Base-by-base conservation (phyloP, 2,888 invertebrate species). In the Ophion costatus region DNA sequence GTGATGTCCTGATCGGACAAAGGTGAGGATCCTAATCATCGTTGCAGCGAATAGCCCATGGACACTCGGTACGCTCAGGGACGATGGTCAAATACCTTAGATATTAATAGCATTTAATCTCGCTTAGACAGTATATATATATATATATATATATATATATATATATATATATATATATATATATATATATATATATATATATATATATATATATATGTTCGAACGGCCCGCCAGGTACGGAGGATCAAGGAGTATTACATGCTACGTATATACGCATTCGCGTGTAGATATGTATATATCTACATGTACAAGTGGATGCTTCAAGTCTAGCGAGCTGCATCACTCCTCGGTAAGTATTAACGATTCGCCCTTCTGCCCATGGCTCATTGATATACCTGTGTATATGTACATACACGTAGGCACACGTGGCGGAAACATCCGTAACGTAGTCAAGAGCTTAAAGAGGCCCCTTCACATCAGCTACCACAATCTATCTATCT, bases 51-150 rank as follows among this genome's bases (percentile, higher is more conserved):
- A 45, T 24, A 22, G 51, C 10, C n/a, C n/a, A n/a, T 29, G 29
- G n/a, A 66, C 66, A 2, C 11, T 69, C 51, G 7, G 33, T 33
- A 74, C 17, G 11, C 20, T 5, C 11, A 61, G 33, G 61, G 69
- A 80, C 71, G 64, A 75, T 70, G 75, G 24, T 57, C 76, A 22
- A 57, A 71, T 66, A 67, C 56, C 76, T 22, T 51, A 42, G 64
- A 83, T 80, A 83, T 80, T 83, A 80, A 83, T 80, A 80, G 80
- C 70, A 56, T 76, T 75, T 77, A 83, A 83, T 83, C 80, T 83
- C 45, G 56, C 29, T 76, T 56, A 64, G 22, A 38, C 20, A 38
- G 57, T 57, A 42, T 29, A 80, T 59, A n/a, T n/a, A n/a, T n/a
- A n/a, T n/a, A n/a, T n/a, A n/a, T n/a, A n/a, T n/a, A n/a, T n/a